These are phyloP conservation scores for Lepus townsendii DNA, from an alignment of 2,797 vertebrate genomes.

Conservation along the genomic window DNA sequence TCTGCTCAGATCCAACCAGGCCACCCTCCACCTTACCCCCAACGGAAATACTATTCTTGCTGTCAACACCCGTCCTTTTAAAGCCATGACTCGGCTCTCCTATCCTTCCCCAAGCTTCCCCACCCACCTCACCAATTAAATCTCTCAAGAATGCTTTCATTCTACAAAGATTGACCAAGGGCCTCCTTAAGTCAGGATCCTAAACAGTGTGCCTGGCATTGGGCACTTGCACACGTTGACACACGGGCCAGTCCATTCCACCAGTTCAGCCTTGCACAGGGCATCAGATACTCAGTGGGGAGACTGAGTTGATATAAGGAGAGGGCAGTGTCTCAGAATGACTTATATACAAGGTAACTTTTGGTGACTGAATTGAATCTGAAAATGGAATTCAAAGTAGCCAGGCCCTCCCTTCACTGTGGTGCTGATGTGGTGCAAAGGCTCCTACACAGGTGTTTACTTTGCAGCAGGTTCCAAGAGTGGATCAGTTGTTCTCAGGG, in stretches of 20 bases:
- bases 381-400: constrained; percentile 19
- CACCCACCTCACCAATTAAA: not conserved
- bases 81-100: not conserved
- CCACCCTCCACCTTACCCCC: not conserved
- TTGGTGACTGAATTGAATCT: not conserved
- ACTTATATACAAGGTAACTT: constrained; percentile 43
- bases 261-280: not conserved
- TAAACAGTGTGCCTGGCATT: not conserved
- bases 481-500: constrained; percentile 22
- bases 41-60: not conserved
- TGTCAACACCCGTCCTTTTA: not conserved
- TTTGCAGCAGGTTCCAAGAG: constrained; percentile 34
- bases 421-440: not conserved
- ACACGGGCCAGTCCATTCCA: not conserved
- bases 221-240: not conserved
- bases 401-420: not conserved
- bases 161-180: constrained; percentile 15
- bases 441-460: constrained; percentile 4
- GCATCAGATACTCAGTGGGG: not conserved
- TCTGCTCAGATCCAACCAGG: not conserved
- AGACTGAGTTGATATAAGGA: not conserved
- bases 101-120: not conserved
- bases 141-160: not conserved
- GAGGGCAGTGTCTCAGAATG: not conserved
- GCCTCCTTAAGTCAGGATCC: not conserved